Evolutionary conservation across 2,113 vertebrate species (phyloP).

Genomic region (Pteruthius melanotis): DNA sequence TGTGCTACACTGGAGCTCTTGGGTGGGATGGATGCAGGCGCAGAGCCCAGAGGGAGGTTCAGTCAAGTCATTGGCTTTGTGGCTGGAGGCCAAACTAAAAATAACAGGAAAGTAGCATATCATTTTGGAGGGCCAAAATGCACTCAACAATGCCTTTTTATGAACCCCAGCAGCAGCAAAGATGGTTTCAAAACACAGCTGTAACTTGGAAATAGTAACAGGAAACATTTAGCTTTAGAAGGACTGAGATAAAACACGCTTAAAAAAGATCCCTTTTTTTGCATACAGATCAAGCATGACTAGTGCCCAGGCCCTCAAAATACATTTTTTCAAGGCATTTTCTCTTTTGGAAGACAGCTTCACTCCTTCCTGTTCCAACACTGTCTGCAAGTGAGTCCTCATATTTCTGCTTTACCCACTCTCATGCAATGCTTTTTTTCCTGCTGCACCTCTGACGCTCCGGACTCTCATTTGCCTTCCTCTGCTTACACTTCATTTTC

Average conservation of each 20-base stretch:
- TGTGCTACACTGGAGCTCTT: neutral
- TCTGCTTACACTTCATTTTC: neutral
- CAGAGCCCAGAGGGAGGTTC: neutral
- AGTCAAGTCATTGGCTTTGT: neutral
- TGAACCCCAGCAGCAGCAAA: neutral
- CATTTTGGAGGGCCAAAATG: neutral
- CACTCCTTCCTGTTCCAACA: neutral
- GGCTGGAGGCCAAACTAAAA: neutral
- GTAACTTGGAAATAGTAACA: neutral
- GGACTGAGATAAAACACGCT: neutral
- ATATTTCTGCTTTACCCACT: neutral
- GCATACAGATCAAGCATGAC: neutral
- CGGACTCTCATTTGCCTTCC: neutral
- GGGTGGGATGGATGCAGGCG: no score
- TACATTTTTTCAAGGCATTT: neutral
- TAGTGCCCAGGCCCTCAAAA: neutral
- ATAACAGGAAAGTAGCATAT: neutral
- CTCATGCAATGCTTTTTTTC: neutral
- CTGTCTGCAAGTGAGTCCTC: neutral
- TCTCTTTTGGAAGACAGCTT: neutral
- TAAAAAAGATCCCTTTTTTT: neutral
- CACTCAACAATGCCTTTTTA: fast-evolving
- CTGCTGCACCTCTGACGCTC: neutral
- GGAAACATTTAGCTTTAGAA: neutral
- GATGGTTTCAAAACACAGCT: neutral